Conservation (phyloP, 2,797 vertebrate species). For the Natrix natrix region DNA sequence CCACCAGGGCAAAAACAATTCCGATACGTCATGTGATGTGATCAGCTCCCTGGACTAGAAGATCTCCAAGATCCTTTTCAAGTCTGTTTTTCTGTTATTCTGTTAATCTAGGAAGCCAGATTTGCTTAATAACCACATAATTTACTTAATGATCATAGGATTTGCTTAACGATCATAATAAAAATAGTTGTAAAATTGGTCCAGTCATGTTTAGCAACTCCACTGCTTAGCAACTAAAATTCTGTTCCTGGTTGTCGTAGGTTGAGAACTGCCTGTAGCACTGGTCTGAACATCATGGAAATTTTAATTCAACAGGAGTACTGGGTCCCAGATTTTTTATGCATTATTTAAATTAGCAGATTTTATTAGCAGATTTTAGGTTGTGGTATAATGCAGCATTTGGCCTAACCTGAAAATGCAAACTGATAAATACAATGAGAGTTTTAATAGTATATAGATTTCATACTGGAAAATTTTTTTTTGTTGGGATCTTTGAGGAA, state of each 20-base stretch:
- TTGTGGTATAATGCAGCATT: background rate
- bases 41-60: background rate
- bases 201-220: background rate
- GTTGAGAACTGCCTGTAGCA: background rate
- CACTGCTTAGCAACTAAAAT: background rate
- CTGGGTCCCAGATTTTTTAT: background rate
- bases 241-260: background rate
- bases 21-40: rapidly evolving
- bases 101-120: background rate
- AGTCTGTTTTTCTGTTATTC: background rate
- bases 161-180: background rate
- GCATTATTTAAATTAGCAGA: background rate
- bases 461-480: background rate
- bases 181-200: background rate
- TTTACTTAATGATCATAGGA: background rate
- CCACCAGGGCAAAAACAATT: too few species aligned
- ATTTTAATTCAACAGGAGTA: background rate
- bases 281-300: background rate
- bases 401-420: background rate
- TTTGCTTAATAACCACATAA: background rate
- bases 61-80: background rate
- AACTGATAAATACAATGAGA: background rate
- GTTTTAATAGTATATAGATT: background rate
- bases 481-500: background rate
- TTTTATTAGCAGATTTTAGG: background rate